Evolutionary conservation across 2,113 vertebrate genomes (phyloP).

Genomic region (Progne subis): DNA sequence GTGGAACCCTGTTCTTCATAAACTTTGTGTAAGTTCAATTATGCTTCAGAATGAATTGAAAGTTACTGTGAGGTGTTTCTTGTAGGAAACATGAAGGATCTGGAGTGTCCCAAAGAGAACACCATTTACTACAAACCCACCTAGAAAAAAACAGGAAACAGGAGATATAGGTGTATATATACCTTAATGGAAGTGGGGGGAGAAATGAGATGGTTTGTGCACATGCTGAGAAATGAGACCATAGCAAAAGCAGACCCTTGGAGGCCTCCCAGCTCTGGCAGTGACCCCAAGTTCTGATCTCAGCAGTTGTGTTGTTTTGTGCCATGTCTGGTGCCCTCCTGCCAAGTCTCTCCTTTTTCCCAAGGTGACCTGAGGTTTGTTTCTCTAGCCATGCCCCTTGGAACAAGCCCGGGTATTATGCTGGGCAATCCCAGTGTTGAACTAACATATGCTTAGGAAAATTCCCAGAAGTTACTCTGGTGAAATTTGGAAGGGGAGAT

Average conservation of each 20-base stretch:
- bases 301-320: neutral
- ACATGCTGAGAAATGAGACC: neutral
- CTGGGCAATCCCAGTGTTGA: neutral
- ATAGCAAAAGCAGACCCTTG: neutral
- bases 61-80: neutral
- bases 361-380: accelerated
- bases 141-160: neutral
- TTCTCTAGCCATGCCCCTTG: neutral
- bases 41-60: neutral
- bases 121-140: neutral
- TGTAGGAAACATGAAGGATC: neutral
- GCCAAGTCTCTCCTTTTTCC: neutral
- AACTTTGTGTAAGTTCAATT: neutral
- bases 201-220: neutral
- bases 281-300: neutral
- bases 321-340: neutral
- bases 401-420: neutral
- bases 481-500: neutral
- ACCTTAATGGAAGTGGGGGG: neutral
- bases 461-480: neutral
- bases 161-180: neutral
- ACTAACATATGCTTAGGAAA: neutral
- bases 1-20: neutral
- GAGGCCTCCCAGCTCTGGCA: neutral
- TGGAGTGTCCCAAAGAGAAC: neutral